Evolutionary conservation across 2,888 invertebrate genomes (phyloP).

Genomic region (Euzophera pinguis): DNA sequence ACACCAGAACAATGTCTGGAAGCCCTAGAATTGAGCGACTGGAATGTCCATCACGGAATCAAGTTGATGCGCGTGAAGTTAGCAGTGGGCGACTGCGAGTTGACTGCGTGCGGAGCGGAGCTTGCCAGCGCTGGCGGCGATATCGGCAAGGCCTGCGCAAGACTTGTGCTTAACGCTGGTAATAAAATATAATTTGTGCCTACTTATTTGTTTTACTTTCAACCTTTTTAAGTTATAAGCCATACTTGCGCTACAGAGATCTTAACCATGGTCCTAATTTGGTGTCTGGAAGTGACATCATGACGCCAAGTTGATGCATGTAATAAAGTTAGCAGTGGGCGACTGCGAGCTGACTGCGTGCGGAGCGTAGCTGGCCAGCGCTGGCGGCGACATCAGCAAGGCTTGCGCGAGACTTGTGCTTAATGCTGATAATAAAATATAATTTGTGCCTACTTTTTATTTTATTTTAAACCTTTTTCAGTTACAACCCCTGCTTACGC

Average conservation of each 20-base stretch:
- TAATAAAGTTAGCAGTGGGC: constrained; percentile 56
- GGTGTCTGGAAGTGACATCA: constrained; percentile 90
- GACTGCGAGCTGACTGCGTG: background rate
- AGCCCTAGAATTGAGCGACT: constrained; percentile 89
- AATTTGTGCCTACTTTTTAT: background rate
- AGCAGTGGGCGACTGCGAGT: constrained; percentile 25
- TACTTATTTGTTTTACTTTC: background rate
- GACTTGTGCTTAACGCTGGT: background rate
- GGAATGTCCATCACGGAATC: constrained; percentile 94
- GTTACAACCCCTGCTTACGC: too few species aligned
- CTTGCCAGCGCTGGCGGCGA: constrained; percentile 35
- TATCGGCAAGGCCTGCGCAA: background rate
- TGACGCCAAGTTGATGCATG: constrained; percentile 89
- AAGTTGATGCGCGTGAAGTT: constrained; percentile 84
- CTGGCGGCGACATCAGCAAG: constrained; percentile 28
- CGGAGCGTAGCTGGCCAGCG: constrained; percentile 22
- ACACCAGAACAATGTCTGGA: constrained; percentile 88
- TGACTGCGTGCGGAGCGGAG: constrained; percentile 2
- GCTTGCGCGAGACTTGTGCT: background rate
- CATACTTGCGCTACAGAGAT: too few species aligned
- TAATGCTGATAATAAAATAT: background rate
- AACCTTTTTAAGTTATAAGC: background rate
- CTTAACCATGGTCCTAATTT: too few species aligned
- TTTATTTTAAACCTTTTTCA: too few species aligned
- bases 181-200: background rate